These are phyloP conservation scores for Theonella swinhoei DNA, from an alignment of 37 sponge, comb jelly and placozoan species.

Conservation along the genomic window DNA sequence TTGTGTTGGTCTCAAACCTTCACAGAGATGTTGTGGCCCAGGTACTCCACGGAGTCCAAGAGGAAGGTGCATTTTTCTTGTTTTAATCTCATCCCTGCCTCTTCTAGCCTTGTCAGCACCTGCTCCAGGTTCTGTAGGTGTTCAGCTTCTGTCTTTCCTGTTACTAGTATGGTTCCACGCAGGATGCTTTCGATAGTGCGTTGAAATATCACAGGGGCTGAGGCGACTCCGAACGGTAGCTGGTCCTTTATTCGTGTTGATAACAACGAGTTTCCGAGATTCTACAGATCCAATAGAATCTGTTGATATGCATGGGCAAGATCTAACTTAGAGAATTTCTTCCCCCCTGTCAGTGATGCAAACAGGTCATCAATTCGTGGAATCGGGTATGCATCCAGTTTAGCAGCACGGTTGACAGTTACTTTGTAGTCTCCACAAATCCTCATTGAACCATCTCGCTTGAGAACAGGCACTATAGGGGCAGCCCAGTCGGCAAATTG, in stretches of 20 bases:
- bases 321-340: slow-evolving; percentile 20
- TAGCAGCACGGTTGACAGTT: slow-evolving; percentile 23
- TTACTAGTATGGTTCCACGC: slow-evolving; percentile 22
- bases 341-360: slow-evolving; percentile 11
- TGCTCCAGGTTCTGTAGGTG: slow-evolving; percentile 1
- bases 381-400: slow-evolving; percentile 14
- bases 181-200: slow-evolving; percentile 39
- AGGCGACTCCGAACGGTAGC: slow-evolving; percentile 39
- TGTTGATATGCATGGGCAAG: slow-evolving; percentile 15
- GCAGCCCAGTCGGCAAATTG: too few relatives aligned
- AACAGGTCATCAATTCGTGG: slow-evolving; percentile 19
- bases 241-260: slow-evolving; percentile 42
- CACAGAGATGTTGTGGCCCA: slow-evolving; percentile 21
- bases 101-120: too few relatives aligned
- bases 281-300: too few relatives aligned
- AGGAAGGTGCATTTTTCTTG: slow-evolving; percentile 18
- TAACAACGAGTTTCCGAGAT: not conserved
- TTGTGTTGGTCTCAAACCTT: slow-evolving; percentile 3
- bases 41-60: not conserved
- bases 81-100: slow-evolving; percentile 30
- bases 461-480: too few relatives aligned
- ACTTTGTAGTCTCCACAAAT: too few relatives aligned
- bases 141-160: slow-evolving; percentile 21
- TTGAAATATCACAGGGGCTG: slow-evolving; percentile 45
- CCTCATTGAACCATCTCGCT: too few relatives aligned